Evolutionary conservation across 1,140 invertebrate species (phyloP), one percentile per base, ranked within the genome.

Genomic region (Hyposmocoma kahamanoa): DNA sequence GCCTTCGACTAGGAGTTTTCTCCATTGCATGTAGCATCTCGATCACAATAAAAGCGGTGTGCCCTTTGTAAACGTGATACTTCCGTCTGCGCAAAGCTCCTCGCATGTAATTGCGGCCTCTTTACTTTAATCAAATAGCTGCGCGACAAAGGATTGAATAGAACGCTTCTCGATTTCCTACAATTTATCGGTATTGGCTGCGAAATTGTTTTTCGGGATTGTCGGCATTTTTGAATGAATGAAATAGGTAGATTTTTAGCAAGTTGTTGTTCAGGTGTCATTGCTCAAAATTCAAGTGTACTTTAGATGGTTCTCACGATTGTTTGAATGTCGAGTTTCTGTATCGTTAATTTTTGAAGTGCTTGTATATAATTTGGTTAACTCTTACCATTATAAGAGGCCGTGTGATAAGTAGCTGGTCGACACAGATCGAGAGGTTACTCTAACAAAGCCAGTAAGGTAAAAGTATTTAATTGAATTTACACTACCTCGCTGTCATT

Each of bases 101-200:
- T 74, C 65, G 66, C 67, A 68, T 80, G 61, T 65, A 71, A 81
- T 77, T 78, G 78, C 77, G 77, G 69, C 67, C 66, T 71, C 74
- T 82, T 78, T 73, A 69, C 70, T 72, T 76, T 82, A 83, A 85
- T 85, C 79, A 81, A 82, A 85, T 79, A 65, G 61, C 64, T 71
- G 59, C 74, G 74, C 74, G 74, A 85, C 79, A 84, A 84, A 84
- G 81, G 77, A 73, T 81, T 80, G 72, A 78, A 83, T 70, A 67
- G 74, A 81, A 73, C 60, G 64, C 65, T 76, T 52, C 64, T 68
- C 70, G 67, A 73, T 77, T 73, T 75, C 67, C 70, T 78, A 74
- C 67, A 67, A 67, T 63, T 61, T 67, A 79, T 79, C 71, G 69
- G 65, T 75, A 81, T 84, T 80, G 71, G 72, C 75, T 75, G 62